Base-by-base conservation (phyloP, 1,140 invertebrate species). In the Calliopsis andreniformis region DNA sequence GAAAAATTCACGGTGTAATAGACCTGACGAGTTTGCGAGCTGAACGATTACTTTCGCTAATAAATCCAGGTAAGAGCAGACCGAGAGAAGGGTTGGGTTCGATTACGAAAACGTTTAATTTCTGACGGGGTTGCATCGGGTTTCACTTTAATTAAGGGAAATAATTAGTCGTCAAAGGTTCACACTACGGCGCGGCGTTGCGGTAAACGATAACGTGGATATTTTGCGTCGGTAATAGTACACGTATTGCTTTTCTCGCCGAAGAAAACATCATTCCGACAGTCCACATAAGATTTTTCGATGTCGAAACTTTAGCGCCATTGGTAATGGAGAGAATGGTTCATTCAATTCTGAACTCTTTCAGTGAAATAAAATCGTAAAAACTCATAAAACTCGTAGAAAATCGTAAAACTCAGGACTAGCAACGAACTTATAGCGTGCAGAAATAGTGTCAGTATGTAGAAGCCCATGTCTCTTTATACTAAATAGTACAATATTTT, bases 111-210 rank as follows among this genome's bases (percentile, higher is more conserved):
- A 71, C 75, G 79, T 82, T 82, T 82, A 80, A 76, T 82, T 82
- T 82, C 67, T 79, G 75, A 82, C 35, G 53, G 51, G 47, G 42
- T 55, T n/a, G 69, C 64, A 69, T 83, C 80, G 69, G 76, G 80
- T 82, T 83, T 83, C 81, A 66, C 76, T 78, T 83, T 83, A 83
- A 83, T 83, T 83, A 83, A 82, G 80, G 69, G 80, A 83, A 83
- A 83, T 83, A 83, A 83, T 83, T 83, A 83, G 81, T 69, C 76
- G 75, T 72, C 79, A 71, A 82, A 82, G 79, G 73, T 70, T 63
- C 59, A 30, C 23, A 20, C 43, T 47, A n/a, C n/a, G n/a, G n/a
- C n/a, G n/a, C n/a, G 51, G 32, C 76, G 63, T 25, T 42, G 43
- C 56, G 77, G 55, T 47, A 80, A 81, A 66, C 78, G 78, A n/a